A percentile compares a stretch with the other conserved stretches of the same genome.
phyloP scores from a whole-genome alignment of 2,113 vertebrate species.

The Penelope pileata region DNA sequence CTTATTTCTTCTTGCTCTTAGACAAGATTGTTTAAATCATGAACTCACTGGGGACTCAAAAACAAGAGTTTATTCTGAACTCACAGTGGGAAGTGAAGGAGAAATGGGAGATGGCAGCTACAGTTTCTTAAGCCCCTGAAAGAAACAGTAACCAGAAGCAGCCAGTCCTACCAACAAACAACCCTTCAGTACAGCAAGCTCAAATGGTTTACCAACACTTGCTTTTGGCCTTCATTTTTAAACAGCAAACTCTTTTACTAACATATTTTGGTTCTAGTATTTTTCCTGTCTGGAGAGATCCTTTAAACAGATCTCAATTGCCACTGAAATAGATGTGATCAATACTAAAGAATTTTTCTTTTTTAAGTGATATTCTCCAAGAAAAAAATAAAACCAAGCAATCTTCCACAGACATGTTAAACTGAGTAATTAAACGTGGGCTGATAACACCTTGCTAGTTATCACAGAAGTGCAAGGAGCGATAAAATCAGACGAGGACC shows the following conservation, averaged over 20 bases:
- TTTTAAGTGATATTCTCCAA: not conserved
- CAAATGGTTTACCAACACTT: slow-evolving; percentile 18
- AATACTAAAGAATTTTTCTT: not conserved
- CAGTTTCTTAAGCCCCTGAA: not conserved
- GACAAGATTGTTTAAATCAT: not conserved
- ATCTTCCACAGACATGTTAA: not conserved
- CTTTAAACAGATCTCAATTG: slow-evolving; percentile 4
- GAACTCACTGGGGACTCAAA: not conserved
- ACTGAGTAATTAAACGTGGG: not conserved
- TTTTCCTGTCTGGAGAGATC: not conserved
- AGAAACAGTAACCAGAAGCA: slow-evolving; percentile 19
- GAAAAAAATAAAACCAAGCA: not conserved
- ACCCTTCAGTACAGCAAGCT: not conserved
- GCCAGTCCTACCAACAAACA: not conserved
- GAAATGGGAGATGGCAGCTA: not conserved
- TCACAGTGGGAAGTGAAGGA: not conserved
- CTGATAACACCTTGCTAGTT: not conserved
- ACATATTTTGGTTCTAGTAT: not conserved
- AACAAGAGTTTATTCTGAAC: not conserved
- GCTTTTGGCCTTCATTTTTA: not conserved
- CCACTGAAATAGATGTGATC: slow-evolving; percentile 20
- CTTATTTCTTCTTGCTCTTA: not conserved
- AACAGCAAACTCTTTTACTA: not conserved
- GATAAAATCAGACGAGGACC: not conserved
- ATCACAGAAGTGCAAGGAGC: accelerated